Evolutionary conservation across 2,113 vertebrate genomes (phyloP).

Genomic region (Geothlypis trichas): DNA sequence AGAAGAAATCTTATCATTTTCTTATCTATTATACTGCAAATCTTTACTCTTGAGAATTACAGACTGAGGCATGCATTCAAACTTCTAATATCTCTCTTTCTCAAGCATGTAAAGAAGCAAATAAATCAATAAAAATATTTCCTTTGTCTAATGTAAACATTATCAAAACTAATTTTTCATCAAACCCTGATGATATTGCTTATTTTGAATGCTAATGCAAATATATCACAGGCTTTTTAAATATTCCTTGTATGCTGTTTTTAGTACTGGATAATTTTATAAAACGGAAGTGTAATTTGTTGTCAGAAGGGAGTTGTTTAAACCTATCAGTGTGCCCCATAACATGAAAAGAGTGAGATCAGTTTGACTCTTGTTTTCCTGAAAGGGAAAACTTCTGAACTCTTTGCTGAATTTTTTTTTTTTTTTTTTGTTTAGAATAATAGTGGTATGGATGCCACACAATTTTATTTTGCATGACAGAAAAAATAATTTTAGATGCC

Average conservation of each 20-base stretch:
- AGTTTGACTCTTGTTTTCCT: neutral
- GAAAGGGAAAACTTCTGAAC: neutral
- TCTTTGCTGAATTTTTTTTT: neutral
- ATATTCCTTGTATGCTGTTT: neutral
- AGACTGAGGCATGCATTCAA: neutral
- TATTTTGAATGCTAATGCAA: neutral
- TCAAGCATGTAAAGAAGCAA: neutral
- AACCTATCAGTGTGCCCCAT: accelerated
- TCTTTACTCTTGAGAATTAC: neutral
- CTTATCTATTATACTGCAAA: neutral
- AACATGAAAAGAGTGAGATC: neutral
- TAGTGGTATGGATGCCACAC: neutral
- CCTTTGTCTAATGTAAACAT: neutral
- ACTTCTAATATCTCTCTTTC: neutral
- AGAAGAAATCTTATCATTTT: neutral
- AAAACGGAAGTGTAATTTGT: neutral
- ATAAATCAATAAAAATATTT: neutral
- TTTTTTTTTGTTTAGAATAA: neutral
- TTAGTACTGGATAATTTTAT: neutral
- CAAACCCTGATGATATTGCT: neutral
- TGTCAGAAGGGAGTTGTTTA: neutral
- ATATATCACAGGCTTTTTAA: neutral
- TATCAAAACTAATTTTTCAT: neutral
- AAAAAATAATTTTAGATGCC: neutral
- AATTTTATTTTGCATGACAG: neutral